Evolutionary conservation across 2,113 vertebrate species (phyloP).

Genomic region (Hemichromis elongatus): DNA sequence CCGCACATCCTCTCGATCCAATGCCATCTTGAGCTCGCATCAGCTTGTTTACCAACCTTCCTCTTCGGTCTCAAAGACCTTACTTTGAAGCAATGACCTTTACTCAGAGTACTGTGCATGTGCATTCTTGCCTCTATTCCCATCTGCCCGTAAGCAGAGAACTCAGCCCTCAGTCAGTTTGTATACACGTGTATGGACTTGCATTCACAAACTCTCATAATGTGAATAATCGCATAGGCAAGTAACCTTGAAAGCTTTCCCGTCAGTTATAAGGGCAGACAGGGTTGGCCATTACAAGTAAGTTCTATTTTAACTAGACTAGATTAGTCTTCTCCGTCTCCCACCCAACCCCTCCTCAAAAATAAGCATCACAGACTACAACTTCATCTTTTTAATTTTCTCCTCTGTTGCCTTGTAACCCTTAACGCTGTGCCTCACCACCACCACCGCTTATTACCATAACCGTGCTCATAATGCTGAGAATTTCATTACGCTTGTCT

Average conservation of each 20-base stretch:
- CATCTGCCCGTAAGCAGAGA: neutral
- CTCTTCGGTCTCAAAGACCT: slow-evolving; percentile 4
- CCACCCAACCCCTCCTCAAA: neutral
- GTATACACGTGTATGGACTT: neutral
- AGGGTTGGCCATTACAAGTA: neutral
- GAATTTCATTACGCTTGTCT: slow-evolving; percentile 70
- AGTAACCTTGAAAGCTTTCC: slow-evolving; percentile 36
- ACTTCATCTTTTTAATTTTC: slow-evolving; percentile 70
- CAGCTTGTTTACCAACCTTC: slow-evolving; percentile 45
- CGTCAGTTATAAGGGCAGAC: neutral
- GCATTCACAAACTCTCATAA: neutral
- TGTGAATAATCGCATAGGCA: neutral
- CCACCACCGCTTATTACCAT: slow-evolving; percentile 60
- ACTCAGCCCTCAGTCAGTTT: neutral
- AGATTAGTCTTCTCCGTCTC: neutral
- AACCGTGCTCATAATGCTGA: slow-evolving; percentile 54
- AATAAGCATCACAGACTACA: slow-evolving; percentile 40
- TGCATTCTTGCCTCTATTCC: neutral
- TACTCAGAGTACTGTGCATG: slow-evolving; percentile 5
- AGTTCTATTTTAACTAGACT: neutral
- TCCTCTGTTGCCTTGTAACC: slow-evolving; percentile 61
- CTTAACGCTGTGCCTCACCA: slow-evolving; percentile 24
- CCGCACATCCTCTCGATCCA: slow-evolving; percentile 19
- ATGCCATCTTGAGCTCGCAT: slow-evolving; percentile 11
- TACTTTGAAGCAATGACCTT: slow-evolving; percentile 33